These are phyloP conservation scores for Rhinolophus sinicus DNA, from an alignment of 2,113 vertebrate species.

Conservation along the genomic window DNA sequence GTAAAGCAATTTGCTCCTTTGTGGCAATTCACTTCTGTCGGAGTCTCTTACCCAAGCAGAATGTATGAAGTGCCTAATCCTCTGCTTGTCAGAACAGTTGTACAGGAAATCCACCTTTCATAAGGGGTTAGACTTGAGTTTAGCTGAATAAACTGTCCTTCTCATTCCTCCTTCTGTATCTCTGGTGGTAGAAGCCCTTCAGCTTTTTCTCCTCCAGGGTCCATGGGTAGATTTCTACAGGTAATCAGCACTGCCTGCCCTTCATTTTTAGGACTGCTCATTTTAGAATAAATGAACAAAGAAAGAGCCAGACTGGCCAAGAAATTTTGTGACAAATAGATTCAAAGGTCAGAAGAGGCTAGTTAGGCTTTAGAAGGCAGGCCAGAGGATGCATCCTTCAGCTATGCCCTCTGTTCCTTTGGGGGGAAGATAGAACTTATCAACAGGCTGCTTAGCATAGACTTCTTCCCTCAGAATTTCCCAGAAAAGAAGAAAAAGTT, in stretches of 20 bases:
- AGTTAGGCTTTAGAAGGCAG: constrained; percentile 40
- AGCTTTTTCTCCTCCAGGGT: constrained; percentile 29
- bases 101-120: constrained; percentile 72
- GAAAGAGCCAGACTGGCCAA: background rate
- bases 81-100: constrained; percentile 57
- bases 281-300: constrained; percentile 41
- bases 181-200: background rate
- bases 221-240: background rate
- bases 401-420: background rate
- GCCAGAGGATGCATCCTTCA: background rate
- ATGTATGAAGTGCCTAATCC: constrained; percentile 62
- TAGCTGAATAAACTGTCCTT: constrained; percentile 34
- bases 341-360: constrained; percentile 30
- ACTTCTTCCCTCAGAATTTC: background rate
- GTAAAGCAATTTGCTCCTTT: constrained; percentile 13
- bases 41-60: constrained; percentile 46
- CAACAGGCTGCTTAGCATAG: background rate
- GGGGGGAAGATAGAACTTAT: background rate
- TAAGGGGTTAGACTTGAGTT: constrained; percentile 60
- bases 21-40: constrained; percentile 20
- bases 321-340: constrained; percentile 35
- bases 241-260: background rate
- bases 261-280: constrained; percentile 9
- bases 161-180: background rate
- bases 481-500: constrained; percentile 10